These are phyloP conservation scores for Pristionchus mayeri DNA, from an alignment of 2,888 invertebrate species.

Conservation along the genomic window DNA sequence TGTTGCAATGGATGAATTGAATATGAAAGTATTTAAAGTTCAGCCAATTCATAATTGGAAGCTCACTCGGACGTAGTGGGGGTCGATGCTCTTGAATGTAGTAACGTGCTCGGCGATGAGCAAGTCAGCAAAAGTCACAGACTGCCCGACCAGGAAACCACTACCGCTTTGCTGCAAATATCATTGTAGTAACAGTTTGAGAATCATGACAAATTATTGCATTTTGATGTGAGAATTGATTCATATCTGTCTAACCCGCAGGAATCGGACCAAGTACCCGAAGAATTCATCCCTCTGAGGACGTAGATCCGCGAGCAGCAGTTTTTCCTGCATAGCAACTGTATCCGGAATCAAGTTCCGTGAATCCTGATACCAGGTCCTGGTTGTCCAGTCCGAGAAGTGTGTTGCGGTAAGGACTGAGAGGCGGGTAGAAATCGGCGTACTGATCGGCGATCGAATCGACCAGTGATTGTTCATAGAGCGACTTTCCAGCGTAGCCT, in stretches of 20 bases:
- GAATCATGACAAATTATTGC: neutral
- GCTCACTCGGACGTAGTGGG: constrained; percentile 38
- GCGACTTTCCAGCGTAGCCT: constrained; percentile 39
- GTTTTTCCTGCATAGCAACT: neutral
- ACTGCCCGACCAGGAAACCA: constrained; percentile 47
- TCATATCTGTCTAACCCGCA: constrained; percentile 35
- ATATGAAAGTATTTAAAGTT: too few relatives aligned
- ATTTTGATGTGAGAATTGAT: too few relatives aligned
- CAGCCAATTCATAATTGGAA: neutral
- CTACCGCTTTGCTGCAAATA: constrained; percentile 34
- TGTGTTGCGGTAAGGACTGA: constrained; percentile 20
- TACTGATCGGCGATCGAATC: constrained; percentile 45
- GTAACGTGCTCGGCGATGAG: constrained; percentile 49
- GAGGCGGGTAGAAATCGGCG: constrained; percentile 29
- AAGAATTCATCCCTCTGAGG: constrained; percentile 42
- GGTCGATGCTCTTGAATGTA: constrained; percentile 44
- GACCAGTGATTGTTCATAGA: constrained; percentile 44
- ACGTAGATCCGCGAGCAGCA: constrained; percentile 8
- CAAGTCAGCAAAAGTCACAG: constrained; percentile 46
- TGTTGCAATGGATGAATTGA: too few relatives aligned
- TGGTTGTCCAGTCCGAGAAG: constrained; percentile 32
- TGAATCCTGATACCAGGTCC: constrained; percentile 3
- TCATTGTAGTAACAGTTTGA: neutral
- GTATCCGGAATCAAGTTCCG: neutral
- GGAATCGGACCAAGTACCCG: constrained; percentile 27